phyloP scores from a whole-genome alignment of 2,888 invertebrate species.

The Pycnomerus fuliginosus region DNA sequence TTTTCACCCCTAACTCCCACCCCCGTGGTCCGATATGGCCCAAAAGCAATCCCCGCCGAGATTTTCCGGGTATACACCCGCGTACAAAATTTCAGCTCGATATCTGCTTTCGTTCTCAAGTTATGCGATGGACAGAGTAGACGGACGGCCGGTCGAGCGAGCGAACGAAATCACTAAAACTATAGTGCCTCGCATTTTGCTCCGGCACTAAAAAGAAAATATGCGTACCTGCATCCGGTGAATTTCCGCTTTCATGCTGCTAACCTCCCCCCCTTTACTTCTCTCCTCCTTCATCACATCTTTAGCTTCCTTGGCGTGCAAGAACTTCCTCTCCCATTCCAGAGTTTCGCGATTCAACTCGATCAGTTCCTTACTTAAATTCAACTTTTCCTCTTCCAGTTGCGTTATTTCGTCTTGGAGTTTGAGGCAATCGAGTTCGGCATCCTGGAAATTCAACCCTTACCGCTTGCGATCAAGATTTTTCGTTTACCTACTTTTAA shows the following conservation, averaged over 20 bases:
- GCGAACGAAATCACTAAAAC: too few relatives aligned
- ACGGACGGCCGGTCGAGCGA: too few relatives aligned
- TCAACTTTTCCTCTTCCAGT: constrained; percentile 65
- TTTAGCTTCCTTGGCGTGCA: constrained; percentile 71
- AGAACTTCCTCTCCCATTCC: constrained; percentile 80
- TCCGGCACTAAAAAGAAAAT: too few relatives aligned
- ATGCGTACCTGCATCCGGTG: constrained; percentile 74
- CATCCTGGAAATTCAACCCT: constrained; percentile 55
- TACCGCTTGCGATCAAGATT: not conserved
- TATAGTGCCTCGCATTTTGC: too few relatives aligned
- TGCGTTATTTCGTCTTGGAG: constrained; percentile 68
- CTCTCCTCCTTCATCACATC: constrained; percentile 67
- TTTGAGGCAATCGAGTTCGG: constrained; percentile 66
- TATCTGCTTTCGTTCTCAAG: too few relatives aligned
- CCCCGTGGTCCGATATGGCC: too few relatives aligned
- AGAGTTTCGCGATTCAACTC: constrained; percentile 66
- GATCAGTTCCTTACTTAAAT: constrained; percentile 64
- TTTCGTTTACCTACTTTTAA: constrained; percentile 51
- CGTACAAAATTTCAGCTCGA: too few relatives aligned
- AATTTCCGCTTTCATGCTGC: constrained; percentile 76
- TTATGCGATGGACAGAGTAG: too few relatives aligned
- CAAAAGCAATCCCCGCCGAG: too few relatives aligned
- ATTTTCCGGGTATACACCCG: too few relatives aligned
- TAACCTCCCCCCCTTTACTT: constrained; percentile 68
- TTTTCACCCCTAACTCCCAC: too few relatives aligned